Evolutionary conservation across 2,113 vertebrate genomes (phyloP).

Genomic region (Pitta sordida): DNA sequence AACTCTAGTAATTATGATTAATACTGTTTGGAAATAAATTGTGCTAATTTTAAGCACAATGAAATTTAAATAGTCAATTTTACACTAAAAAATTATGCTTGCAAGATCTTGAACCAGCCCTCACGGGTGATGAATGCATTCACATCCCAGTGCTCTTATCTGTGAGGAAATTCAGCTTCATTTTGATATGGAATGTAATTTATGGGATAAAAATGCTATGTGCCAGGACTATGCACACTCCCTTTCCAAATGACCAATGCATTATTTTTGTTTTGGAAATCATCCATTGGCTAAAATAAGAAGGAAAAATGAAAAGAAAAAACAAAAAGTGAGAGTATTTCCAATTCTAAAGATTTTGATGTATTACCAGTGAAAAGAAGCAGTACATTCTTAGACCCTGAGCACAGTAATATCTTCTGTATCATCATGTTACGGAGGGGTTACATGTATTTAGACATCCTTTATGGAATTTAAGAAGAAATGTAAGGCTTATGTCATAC

Average conservation of each 20-base stretch:
- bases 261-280: not conserved
- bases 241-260: not conserved
- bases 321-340: not conserved
- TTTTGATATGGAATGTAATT: not conserved
- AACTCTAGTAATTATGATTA: slow-evolving; percentile 3
- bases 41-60: slow-evolving; percentile 17
- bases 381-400: not conserved
- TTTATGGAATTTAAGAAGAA: slow-evolving; percentile 6
- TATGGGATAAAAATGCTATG: not conserved
- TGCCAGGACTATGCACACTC: not conserved
- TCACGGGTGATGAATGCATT: not conserved
- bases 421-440: not conserved
- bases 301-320: not conserved
- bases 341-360: slow-evolving; percentile 14
- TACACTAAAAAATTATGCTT: not conserved
- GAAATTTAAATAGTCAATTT: not conserved
- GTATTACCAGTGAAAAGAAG: not conserved
- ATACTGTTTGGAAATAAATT: slow-evolving; percentile 29
- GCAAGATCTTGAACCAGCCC: not conserved
- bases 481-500: not conserved
- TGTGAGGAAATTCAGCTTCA: slow-evolving; percentile 7
- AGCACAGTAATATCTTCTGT: not conserved
- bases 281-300: not conserved
- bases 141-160: not conserved
- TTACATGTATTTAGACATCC: not conserved